These are phyloP conservation scores for Drosophila takahashii DNA, from an alignment of 1,140 invertebrate genomes.

Conservation along the genomic window DNA sequence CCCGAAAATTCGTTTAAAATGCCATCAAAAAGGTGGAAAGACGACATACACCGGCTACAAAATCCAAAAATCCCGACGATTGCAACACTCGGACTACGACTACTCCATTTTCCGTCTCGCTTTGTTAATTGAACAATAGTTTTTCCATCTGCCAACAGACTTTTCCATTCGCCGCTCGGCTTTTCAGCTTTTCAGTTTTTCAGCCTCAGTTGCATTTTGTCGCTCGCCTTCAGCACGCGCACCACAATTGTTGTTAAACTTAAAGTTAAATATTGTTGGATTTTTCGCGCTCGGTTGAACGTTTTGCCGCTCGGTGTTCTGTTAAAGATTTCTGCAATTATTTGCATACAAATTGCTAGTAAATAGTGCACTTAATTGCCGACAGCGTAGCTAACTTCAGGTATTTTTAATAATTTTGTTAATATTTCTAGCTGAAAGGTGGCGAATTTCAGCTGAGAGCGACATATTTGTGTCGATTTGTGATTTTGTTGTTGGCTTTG, in stretches of 20 bases:
- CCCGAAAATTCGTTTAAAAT: conserved; percentile 69
- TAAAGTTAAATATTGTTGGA: conserved; percentile 18
- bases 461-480: conserved; percentile 36
- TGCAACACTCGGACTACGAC: conserved; percentile 60
- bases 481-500: conserved; percentile 5
- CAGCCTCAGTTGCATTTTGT: conserved; percentile 82
- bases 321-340: conserved; percentile 17
- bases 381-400: conserved; percentile 20
- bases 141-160: conserved; percentile 59
- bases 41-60: not conserved
- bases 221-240: conserved; percentile 62
- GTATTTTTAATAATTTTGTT: conserved; percentile 23
- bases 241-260: conserved; percentile 37
- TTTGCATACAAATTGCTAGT: conserved; percentile 33
- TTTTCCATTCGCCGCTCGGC: conserved; percentile 47
- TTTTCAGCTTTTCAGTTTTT: conserved; percentile 52
- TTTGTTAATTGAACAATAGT: conserved; percentile 67
- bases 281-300: conserved; percentile 14
- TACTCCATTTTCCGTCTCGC: conserved; percentile 67
- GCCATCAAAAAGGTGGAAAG: conserved; percentile 61
- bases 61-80: conserved; percentile 23
- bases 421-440: conserved; percentile 20
- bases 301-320: conserved; percentile 4
- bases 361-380: conserved; percentile 20
- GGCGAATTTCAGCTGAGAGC: conserved; percentile 35